These are phyloP conservation scores for Cepaea nemoralis DNA, from an alignment of 1,140 invertebrate genomes.

Conservation along the genomic window DNA sequence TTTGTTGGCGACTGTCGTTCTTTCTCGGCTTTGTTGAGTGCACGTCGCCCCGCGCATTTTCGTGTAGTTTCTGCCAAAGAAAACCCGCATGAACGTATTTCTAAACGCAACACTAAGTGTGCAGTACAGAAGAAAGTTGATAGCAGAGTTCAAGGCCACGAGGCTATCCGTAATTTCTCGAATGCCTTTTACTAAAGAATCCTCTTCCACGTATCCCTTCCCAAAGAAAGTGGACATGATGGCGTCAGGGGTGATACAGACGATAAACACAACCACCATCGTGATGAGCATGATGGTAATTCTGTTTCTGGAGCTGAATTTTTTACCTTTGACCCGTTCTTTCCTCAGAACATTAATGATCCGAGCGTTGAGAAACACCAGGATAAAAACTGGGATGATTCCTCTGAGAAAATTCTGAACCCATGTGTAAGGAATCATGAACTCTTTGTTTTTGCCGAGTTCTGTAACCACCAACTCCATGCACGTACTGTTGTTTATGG, in stretches of 20 bases:
- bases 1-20: background rate
- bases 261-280: constrained; percentile 82
- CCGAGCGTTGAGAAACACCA: constrained; percentile 76
- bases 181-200: constrained; percentile 73
- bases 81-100: constrained; percentile 42
- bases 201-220: constrained; percentile 69
- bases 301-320: constrained; percentile 67
- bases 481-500: constrained; percentile 48
- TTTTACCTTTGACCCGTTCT: constrained; percentile 64
- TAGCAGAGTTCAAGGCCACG: constrained; percentile 80
- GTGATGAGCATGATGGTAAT: constrained; percentile 85
- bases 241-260: constrained; percentile 83
- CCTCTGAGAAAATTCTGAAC: constrained; percentile 78
- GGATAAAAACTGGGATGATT: constrained; percentile 74
- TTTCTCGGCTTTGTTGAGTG: constrained; percentile 2
- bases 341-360: constrained; percentile 79
- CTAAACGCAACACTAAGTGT: constrained; percentile 77
- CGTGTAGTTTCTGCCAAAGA: constrained; percentile 42
- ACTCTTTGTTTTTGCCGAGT: constrained; percentile 74
- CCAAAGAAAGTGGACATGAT: constrained; percentile 74
- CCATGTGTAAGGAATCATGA: constrained; percentile 78
- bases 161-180: constrained; percentile 84
- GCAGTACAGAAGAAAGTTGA: constrained; percentile 85
- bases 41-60: constrained; percentile 19
- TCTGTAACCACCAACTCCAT: constrained; percentile 56